Percentiles rank a stretch among this genome's conserved stretches.
phyloP scores from a whole-genome alignment of 2,797 vertebrate genomes.

The Notoglanidium macrostoma region DNA sequence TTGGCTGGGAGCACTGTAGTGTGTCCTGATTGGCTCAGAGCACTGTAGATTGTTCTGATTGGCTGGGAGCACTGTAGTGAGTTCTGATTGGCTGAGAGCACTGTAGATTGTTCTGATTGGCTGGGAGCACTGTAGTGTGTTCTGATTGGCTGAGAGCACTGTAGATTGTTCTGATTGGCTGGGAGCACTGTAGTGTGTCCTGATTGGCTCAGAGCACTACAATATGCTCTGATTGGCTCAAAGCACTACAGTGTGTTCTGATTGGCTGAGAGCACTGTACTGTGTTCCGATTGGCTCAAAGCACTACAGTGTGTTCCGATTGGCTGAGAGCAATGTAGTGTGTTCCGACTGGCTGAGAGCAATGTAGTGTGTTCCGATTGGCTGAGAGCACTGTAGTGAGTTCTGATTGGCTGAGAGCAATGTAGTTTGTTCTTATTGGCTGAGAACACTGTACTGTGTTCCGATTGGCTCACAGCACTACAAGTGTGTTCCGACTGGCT shows the following conservation, averaged over 20 bases:
- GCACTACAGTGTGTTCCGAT: not conserved
- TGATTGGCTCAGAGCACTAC: not conserved
- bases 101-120: not conserved
- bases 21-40: not conserved
- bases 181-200: not conserved
- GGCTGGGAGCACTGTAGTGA: not conserved
- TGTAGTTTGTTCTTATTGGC: not conserved
- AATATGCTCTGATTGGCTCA: not conserved
- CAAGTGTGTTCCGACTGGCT: not conserved
- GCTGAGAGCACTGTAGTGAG: no score
- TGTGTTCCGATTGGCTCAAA: not conserved
- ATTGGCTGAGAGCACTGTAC: not conserved
- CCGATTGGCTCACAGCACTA: no score
- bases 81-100: not conserved
- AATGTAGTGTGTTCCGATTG: not conserved
- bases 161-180: not conserved
- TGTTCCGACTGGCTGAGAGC: not conserved
- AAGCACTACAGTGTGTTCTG: not conserved
- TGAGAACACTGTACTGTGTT: not conserved
- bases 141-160: not conserved
- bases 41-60: not conserved
- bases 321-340: accelerated
- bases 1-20: not conserved
- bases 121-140: not conserved
- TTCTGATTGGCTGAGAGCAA: not conserved